Conservation (phyloP, 2,888 invertebrate species). For the Oscheius onirici region DNA sequence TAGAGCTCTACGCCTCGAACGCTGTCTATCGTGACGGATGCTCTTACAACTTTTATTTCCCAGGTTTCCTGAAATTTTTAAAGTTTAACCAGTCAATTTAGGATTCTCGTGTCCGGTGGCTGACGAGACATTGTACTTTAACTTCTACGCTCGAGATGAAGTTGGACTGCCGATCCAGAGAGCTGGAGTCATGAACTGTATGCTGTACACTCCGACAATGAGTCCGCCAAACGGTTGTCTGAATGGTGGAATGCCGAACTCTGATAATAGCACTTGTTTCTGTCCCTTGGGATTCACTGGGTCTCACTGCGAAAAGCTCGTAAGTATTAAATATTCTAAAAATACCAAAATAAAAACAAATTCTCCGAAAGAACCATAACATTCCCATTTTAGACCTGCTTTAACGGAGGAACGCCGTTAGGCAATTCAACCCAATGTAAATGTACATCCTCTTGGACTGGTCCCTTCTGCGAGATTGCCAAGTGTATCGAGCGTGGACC, state of each 20-base stretch:
- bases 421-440: conserved; percentile 40
- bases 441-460: conserved; percentile 56
- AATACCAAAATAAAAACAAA: not conserved
- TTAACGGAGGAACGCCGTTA: conserved; percentile 57
- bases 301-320: conserved; percentile 50
- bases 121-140: conserved; percentile 60
- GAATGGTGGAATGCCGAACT: conserved; percentile 60
- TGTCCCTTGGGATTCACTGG: conserved; percentile 59
- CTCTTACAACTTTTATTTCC: conserved; percentile 59
- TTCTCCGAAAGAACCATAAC: not conserved
- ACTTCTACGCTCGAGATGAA: conserved; percentile 57
- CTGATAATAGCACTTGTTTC: conserved; percentile 58
- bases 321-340: conserved; percentile 6
- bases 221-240: conserved; percentile 54
- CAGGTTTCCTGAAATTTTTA: conserved; percentile 8
- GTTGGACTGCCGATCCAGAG: conserved; percentile 54
- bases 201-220: conserved; percentile 43
- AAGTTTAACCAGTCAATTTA: too few species aligned
- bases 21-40: conserved; percentile 60
- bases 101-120: conserved; percentile 52
- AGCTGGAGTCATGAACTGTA: conserved; percentile 60
- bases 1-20: conserved; percentile 34
- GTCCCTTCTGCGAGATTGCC: conserved; percentile 45
- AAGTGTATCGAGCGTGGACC: conserved; percentile 38
- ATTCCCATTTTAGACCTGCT: conserved; percentile 40